Conservation (phyloP, 2,797 vertebrate species). For the Siniperca obscura region DNA sequence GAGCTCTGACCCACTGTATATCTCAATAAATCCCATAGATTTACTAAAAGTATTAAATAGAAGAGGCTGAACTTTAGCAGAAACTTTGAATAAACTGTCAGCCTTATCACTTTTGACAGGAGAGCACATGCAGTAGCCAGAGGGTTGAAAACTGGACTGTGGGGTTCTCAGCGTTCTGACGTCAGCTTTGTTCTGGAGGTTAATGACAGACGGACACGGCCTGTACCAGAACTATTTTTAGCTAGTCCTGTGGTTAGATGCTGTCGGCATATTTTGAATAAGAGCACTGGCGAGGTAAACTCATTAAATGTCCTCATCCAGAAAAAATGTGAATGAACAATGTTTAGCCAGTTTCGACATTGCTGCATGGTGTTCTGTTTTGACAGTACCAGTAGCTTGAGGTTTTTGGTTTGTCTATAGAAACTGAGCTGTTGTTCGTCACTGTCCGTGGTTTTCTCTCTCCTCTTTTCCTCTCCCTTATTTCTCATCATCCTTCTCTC, state of each 20-base stretch:
- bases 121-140: conserved; percentile 16
- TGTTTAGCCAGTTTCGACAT: not conserved
- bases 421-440: conserved; percentile 24
- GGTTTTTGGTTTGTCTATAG: conserved; percentile 16
- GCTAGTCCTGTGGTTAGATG: conserved; percentile 48
- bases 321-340: conserved; percentile 23
- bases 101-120: conserved; percentile 1
- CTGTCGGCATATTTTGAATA: conserved; percentile 41
- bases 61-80: not conserved
- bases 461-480: conserved; percentile 24
- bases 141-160: conserved; percentile 27
- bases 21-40: conserved; percentile 3
- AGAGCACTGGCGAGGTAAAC: conserved; percentile 33
- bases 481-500: conserved; percentile 37
- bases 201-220: conserved; percentile 57
- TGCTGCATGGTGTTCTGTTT: not conserved
- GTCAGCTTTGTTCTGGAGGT: conserved; percentile 55
- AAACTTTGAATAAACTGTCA: conserved; percentile 6
- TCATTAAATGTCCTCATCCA: conserved; percentile 28
- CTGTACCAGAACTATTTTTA: conserved; percentile 62
- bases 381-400: not conserved
- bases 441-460: not conserved
- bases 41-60: not conserved
- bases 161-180: conserved; percentile 39
- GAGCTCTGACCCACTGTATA: not conserved